These are phyloP conservation scores for Cyprinodon variegatus DNA, from an alignment of 2,113 vertebrate genomes.

Conservation along the genomic window DNA sequence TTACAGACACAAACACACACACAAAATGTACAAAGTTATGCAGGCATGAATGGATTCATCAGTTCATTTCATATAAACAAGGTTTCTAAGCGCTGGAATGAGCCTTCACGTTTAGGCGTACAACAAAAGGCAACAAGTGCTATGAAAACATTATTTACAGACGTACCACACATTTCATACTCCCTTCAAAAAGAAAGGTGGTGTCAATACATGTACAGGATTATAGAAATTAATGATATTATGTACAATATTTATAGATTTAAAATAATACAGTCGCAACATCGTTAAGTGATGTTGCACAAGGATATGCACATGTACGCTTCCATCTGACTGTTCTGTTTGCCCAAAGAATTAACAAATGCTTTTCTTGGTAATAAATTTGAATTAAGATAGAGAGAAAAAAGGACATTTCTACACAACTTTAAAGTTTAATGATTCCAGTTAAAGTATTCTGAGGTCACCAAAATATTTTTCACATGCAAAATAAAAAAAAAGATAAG, in stretches of 20 bases:
- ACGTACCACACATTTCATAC: constrained; percentile 87
- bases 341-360: constrained; percentile 56
- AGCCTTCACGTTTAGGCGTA: constrained; percentile 87
- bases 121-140: constrained; percentile 89
- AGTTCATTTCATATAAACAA: constrained; percentile 86
- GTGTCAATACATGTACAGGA: constrained; percentile 88
- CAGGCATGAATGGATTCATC: constrained; percentile 84
- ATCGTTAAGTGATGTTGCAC: constrained; percentile 63
- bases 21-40: constrained; percentile 92
- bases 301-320: constrained; percentile 53
- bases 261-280: constrained; percentile 79
- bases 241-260: constrained; percentile 85
- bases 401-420: constrained; percentile 8
- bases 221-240: constrained; percentile 81
- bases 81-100: constrained; percentile 85
- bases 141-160: constrained; percentile 93
- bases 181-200: constrained; percentile 93
- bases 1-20: constrained; percentile 83
- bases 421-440: constrained; percentile 64
- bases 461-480: constrained; percentile 58
- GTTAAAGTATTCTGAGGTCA: constrained; percentile 62
- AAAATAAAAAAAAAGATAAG: constrained; percentile 54
- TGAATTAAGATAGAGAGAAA: background rate
- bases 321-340: constrained; percentile 39
- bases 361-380: constrained; percentile 18